Base-by-base conservation (phyloP, 2,113 vertebrate species). In the Poeciliopsis retropinna region DNA sequence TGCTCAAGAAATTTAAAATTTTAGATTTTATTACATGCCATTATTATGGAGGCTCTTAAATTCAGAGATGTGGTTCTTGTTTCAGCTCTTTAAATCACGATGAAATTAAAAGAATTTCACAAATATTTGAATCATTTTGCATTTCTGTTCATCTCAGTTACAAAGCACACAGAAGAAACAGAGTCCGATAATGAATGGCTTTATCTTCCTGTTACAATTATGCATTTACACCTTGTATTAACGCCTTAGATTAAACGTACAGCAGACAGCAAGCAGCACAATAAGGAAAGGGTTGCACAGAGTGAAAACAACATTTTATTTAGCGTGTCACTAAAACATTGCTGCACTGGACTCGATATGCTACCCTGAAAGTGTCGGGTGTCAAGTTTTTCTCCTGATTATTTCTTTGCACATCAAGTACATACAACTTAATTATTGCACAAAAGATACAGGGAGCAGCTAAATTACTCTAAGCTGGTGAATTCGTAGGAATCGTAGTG, bases 181-280 rank as follows among this genome's bases (percentile, higher is more conserved):
- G 72, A 29, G 68, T 89, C 60, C 78, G 69, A 67, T 80, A 72
- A 93, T 92, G 90, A 73, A 93, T 93, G 91, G 91, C 91, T 93
- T 93, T 91, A 90, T 91, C 89, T 92, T 92, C 90, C 91, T 34
- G 66, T 78, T 81, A 83, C 82, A 87, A 12, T 79, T 44, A 74
- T 82, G 69, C 54, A 79, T 81, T 74, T 67, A 73, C 67, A 89
- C 60, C 62, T 32, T 69, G 37, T 47, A 9, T 57, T 27, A 51
- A 3, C 3, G n/a, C 54, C 63, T 68, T 62, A 73, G 54, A 84
- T 73, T 37, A 32, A 60, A 75, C 63, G 73, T 31, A 82, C 34
- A 66, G 51, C 27, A 37, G 29, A 78, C 54, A 85, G 32, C 63
- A 67, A 72, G 71, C 31, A 60, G 74, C 61, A 62, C 51, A 57